Percentiles rank a stretch among this genome's conserved stretches.
Evolutionary conservation across 1,140 invertebrate species (phyloP).

Genomic region (Oedothorax gibbosus): DNA sequence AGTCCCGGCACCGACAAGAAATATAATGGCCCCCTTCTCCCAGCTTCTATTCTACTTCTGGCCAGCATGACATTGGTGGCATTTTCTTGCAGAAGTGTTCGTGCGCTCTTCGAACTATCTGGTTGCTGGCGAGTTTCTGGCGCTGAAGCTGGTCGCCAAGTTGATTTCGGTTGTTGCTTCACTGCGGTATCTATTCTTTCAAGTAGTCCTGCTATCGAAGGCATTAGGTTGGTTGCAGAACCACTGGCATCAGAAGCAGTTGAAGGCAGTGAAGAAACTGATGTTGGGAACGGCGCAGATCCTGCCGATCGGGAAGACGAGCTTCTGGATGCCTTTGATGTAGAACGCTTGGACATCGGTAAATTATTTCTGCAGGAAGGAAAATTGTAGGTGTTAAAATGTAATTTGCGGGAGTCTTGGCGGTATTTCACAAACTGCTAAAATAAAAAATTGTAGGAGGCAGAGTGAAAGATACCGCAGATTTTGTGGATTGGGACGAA

Average conservation of each 20-base stretch:
- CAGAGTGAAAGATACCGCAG: no score
- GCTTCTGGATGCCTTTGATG: no score
- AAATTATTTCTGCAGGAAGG: no score
- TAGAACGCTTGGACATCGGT: no score
- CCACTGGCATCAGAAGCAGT: neutral
- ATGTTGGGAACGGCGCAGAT: no score
- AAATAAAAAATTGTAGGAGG: no score
- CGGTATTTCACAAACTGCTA: no score
- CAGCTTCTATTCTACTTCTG: neutral
- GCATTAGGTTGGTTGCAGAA: neutral
- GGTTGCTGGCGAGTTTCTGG: neutral
- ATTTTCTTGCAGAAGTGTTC: neutral
- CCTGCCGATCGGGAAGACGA: no score
- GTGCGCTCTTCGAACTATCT: neutral
- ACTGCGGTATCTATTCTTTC: neutral
- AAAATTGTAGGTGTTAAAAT: no score
- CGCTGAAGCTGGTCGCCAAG: neutral
- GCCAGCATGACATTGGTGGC: neutral
- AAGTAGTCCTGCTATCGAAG: neutral
- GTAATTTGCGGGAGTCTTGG: no score
- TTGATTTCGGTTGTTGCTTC: neutral
- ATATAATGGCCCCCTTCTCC: slow-evolving; percentile 14
- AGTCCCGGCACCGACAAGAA: slow-evolving; percentile 18
- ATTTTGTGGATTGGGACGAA: no score
- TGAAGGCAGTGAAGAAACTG: no score